These are phyloP conservation scores for Molossus molossus DNA, from an alignment of 2,797 vertebrate genomes.

Conservation along the genomic window DNA sequence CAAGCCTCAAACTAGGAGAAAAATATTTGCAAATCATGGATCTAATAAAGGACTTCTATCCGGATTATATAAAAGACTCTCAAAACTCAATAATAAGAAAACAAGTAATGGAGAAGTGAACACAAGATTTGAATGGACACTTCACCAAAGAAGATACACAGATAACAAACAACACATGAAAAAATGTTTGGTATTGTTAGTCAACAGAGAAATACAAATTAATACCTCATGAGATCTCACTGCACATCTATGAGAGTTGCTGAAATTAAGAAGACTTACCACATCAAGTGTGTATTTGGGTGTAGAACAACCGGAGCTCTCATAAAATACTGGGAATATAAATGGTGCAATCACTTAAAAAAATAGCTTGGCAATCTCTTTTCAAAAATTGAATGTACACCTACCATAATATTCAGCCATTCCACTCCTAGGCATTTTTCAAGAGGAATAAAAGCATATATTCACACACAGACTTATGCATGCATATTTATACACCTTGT, in stretches of 20 bases:
- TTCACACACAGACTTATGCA: neutral
- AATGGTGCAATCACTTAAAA: constrained; percentile 7
- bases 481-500: neutral
- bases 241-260: neutral
- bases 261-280: neutral
- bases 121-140: neutral
- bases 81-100: constrained; percentile 16
- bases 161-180: neutral
- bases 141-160: neutral
- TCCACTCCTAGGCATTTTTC: neutral
- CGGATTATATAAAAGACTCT: neutral
- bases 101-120: neutral
- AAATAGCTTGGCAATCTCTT: constrained; percentile 17
- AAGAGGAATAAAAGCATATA: constrained; percentile 33
- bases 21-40: neutral
- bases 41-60: neutral
- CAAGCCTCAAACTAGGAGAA: neutral
- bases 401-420: neutral
- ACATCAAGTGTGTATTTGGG: neutral
- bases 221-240: neutral
- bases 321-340: neutral
- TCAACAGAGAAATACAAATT: constrained; percentile 7
- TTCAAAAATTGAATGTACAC: constrained; percentile 1
- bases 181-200: neutral
- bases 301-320: neutral